Base-by-base conservation (phyloP, 2,113 vertebrate genomes). In the Oryzias celebensis region DNA sequence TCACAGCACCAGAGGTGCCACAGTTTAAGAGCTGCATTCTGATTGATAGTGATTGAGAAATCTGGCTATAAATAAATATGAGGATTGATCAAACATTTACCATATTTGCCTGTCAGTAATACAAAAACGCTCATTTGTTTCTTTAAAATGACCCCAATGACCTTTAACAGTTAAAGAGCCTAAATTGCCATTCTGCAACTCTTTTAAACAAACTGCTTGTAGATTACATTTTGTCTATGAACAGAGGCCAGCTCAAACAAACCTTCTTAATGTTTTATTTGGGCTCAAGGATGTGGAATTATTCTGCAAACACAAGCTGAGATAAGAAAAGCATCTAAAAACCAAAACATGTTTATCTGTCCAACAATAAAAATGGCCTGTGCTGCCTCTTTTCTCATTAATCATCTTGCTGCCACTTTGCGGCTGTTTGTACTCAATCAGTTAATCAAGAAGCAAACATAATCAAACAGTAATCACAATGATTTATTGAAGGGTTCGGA, bases 11-110 rank as follows among this genome's bases (percentile, higher is more conserved):
- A 23, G 44, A 3, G 22, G 15, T 62, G 59, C 16, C 43, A 26
- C 43, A 50, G 44, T 45, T 23, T 66, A 58, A 22, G 49, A 50
- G 60, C 63, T 62, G 56, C 14, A 57, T 69, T 64, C 47, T 44
- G 20, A 65, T 26, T 42, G 48, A 43, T 55, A 46, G 12, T 14
- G 16, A 18, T 63, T 44, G 26, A 16, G 15, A 44, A 44, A 44
- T 14, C 7, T 16, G 17, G 16, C 45, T 47, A 7, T n/a, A 47
- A n/a, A 5, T 47, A 16, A 16, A 3, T 48, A 18, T 18, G 5
- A n/a, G 14, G 14, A 45, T 14, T 23, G 22, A 2, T 26, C 20
- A 58, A 58, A 58, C n/a, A 1, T 20, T 20, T 12, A n/a, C 36
- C 8, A 36, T 36, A 42, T 15, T 55, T 50, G 28, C 61, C 57